Conservation (phyloP, 2,888 invertebrate species). For the Meiosimyza decipiens region DNA sequence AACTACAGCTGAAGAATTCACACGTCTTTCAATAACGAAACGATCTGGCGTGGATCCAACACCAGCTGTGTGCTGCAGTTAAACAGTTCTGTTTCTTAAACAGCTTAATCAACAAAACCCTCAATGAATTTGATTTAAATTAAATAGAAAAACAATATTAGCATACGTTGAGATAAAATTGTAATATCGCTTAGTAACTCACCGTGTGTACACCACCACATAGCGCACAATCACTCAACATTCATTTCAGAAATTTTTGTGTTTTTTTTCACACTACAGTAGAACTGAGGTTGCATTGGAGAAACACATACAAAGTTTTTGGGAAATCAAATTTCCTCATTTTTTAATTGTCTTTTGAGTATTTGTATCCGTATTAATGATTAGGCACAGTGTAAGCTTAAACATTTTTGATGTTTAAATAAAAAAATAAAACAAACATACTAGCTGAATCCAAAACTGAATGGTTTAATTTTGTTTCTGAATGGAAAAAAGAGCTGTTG, state of each 20-base stretch:
- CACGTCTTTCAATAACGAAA: conserved; percentile 88
- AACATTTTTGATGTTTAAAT: conserved; percentile 26
- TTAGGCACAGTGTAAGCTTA: conserved; percentile 19
- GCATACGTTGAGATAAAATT: conserved; percentile 13
- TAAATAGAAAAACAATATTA: neutral
- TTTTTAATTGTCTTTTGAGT: neutral
- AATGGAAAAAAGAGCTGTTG: too few relatives aligned
- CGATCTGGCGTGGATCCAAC: conserved; percentile 89
- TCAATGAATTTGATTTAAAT: neutral
- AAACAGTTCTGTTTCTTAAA: conserved; percentile 63
- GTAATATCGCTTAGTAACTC: conserved; percentile 12
- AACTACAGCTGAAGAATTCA: conserved; percentile 92
- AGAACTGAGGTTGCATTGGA: conserved; percentile 6
- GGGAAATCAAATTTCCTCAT: conserved; percentile 10
- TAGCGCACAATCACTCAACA: neutral
- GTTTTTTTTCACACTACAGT: conserved; percentile 7
- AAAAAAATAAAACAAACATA: neutral
- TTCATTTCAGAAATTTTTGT: neutral
- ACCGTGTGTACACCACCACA: neutral
- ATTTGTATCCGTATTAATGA: conserved; percentile 2
- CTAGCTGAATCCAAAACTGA: too few relatives aligned
- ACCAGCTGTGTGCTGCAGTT: conserved; percentile 95
- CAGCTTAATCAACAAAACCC: too few relatives aligned
- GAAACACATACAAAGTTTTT: conserved; percentile 23
- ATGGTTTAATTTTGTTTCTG: too few relatives aligned